Conservation (phyloP, 2,797 vertebrate species). For the Anniella stebbinsi region DNA sequence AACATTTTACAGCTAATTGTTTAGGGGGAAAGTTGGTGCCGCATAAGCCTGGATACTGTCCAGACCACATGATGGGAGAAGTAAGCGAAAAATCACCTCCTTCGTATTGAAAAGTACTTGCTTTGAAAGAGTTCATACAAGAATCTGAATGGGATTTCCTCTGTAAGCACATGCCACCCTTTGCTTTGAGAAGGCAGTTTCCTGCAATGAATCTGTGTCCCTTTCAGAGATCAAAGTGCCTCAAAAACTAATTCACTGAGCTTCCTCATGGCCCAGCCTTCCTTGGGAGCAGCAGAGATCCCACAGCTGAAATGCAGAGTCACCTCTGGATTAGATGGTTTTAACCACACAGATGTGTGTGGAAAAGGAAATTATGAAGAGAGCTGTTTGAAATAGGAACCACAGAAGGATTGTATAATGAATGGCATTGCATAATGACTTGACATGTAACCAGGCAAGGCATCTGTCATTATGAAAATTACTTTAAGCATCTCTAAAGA, state of each 20-base stretch:
- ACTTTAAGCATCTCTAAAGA: background rate
- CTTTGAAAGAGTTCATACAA: constrained; percentile 1
- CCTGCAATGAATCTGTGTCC: background rate
- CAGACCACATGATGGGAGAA: constrained; percentile 5
- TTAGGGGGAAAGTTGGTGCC: constrained; percentile 1
- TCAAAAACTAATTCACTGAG: constrained; percentile 10
- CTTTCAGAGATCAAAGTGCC: constrained; percentile 13
- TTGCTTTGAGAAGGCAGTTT: constrained; percentile 7
- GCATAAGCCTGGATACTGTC: constrained; percentile 10
- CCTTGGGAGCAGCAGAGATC: background rate
- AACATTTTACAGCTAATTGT: constrained; percentile 13
- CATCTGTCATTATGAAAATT: constrained; percentile 1
- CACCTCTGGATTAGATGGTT: background rate
- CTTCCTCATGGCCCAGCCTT: background rate
- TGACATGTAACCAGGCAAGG: background rate
- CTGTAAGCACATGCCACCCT: background rate
- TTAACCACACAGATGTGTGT: background rate
- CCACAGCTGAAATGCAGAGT: background rate
- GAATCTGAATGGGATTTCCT: constrained; percentile 26
- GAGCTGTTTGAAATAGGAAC: background rate
- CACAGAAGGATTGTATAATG: background rate
- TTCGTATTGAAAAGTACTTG: constrained; percentile 8
- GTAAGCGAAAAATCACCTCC: constrained; percentile 8
- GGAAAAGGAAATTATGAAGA: constrained; percentile 2
- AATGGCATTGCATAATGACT: constrained; percentile 8